Conservation (phyloP, 2,797 vertebrate genomes). For the Malurus splendens region DNA sequence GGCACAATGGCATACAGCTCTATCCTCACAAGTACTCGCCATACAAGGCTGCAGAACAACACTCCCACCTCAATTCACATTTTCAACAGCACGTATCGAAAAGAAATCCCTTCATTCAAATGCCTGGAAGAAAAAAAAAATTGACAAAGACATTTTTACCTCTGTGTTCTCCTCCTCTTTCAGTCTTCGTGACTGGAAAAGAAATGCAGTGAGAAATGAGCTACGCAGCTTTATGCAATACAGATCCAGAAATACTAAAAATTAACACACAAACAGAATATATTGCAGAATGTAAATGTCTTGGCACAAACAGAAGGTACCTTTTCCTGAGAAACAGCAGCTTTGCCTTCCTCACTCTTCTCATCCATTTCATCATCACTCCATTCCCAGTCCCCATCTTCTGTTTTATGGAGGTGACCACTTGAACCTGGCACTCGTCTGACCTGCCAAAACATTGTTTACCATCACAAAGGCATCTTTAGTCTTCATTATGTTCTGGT, state of each 20-base stretch:
- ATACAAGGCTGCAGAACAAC: neutral
- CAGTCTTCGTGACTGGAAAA: slow-evolving; percentile 91
- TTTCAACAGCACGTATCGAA: neutral
- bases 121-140: neutral
- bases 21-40: neutral
- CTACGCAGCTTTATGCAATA: neutral
- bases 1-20: neutral
- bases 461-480: neutral
- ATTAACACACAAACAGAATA: neutral
- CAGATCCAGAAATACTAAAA: neutral
- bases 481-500: neutral
- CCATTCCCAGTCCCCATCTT: slow-evolving; percentile 98
- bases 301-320: slow-evolving; percentile 62
- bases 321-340: slow-evolving; percentile 89
- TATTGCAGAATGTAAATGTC: neutral
- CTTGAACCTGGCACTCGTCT: slow-evolving; percentile 94
- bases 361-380: slow-evolving; percentile 96
- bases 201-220: slow-evolving; percentile 40
- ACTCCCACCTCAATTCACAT: neutral
- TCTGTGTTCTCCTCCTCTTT: slow-evolving; percentile 80
- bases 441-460: slow-evolving; percentile 74
- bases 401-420: slow-evolving; percentile 95
- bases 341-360: slow-evolving; percentile 90
- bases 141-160: slow-evolving; percentile 59
- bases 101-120: neutral